A percentile compares a stretch with the other conserved stretches of the same genome.
phyloP scores from a whole-genome alignment of 2,888 invertebrate species.

The Eupithecia pulchellata region DNA sequence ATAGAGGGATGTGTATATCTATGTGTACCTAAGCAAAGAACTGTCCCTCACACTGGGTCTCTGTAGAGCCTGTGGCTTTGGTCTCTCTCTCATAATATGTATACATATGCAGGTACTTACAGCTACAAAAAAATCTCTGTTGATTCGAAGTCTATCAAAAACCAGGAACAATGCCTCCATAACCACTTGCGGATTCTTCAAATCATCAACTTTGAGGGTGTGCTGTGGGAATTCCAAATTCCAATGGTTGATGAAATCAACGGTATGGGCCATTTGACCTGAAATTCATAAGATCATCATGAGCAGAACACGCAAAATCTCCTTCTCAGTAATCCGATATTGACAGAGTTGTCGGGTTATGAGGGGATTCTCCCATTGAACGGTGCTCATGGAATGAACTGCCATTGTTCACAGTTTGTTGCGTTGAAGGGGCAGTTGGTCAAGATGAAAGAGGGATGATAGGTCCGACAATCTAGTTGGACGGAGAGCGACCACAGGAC shows the following conservation, averaged over 20 bases:
- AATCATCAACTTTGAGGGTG: constrained; percentile 58
- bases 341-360: too few relatives aligned
- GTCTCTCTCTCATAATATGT: too few relatives aligned
- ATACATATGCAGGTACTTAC: constrained; percentile 51
- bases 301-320: neutral
- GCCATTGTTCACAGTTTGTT: too few relatives aligned
- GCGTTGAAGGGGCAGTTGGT: too few relatives aligned
- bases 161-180: constrained; percentile 68
- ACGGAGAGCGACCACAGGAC: too few relatives aligned
- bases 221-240: constrained; percentile 66
- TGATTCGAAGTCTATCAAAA: constrained; percentile 70
- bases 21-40: too few relatives aligned
- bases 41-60: too few relatives aligned
- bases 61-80: too few relatives aligned
- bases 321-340: neutral
- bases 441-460: too few relatives aligned
- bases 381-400: too few relatives aligned
- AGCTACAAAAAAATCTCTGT: constrained; percentile 64
- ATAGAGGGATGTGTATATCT: too few relatives aligned
- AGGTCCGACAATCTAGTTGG: neutral
- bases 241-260: constrained; percentile 67
- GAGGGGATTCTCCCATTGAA: too few relatives aligned
- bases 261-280: constrained; percentile 54
- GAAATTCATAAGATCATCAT: constrained; percentile 6
- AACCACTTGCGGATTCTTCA: constrained; percentile 70